phyloP scores from a whole-genome alignment of 2,888 invertebrate species.

The Volucella bombylans region DNA sequence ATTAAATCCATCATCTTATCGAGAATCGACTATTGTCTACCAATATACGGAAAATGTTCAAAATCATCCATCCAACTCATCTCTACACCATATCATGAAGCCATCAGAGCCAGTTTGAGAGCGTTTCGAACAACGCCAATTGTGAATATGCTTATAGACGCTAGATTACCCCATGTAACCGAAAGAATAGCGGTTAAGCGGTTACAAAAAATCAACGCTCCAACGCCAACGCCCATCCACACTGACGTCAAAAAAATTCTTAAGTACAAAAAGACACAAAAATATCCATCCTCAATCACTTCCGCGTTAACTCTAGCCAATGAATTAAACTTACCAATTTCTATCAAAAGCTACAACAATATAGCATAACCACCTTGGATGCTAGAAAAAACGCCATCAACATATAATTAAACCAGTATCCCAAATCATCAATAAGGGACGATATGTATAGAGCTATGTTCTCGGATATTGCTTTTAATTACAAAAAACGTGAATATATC shows the following conservation, averaged over 20 bases:
- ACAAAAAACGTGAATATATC: not conserved
- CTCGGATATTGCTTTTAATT: not conserved
- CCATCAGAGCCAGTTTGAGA: constrained; percentile 23
- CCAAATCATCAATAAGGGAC: not conserved
- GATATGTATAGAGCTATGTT: not conserved
- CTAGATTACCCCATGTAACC: not conserved
- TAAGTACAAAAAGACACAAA: too few species aligned
- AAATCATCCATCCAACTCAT: constrained; percentile 21
- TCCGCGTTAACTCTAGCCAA: too few species aligned
- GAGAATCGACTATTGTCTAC: constrained; percentile 38
- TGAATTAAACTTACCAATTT: too few species aligned
- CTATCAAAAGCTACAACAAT: not conserved
- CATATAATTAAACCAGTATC: too few species aligned
- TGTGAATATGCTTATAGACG: constrained; percentile 5
- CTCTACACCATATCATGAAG: constrained; percentile 16
- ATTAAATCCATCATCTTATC: constrained; percentile 39
- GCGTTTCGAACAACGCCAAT: constrained; percentile 20
- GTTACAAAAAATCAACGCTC: too few species aligned
- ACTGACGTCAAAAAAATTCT: too few species aligned
- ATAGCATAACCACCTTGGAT: too few species aligned
- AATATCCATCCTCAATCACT: too few species aligned
- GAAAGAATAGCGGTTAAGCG: too few species aligned
- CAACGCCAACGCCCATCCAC: too few species aligned
- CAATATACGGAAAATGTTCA: constrained; percentile 35
- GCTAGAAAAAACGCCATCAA: too few species aligned